Percentiles rank a stretch among this genome's conserved stretches.
Evolutionary conservation across 2,888 invertebrate genomes (phyloP).

Genomic region (Drosophila subsilvestris): DNA sequence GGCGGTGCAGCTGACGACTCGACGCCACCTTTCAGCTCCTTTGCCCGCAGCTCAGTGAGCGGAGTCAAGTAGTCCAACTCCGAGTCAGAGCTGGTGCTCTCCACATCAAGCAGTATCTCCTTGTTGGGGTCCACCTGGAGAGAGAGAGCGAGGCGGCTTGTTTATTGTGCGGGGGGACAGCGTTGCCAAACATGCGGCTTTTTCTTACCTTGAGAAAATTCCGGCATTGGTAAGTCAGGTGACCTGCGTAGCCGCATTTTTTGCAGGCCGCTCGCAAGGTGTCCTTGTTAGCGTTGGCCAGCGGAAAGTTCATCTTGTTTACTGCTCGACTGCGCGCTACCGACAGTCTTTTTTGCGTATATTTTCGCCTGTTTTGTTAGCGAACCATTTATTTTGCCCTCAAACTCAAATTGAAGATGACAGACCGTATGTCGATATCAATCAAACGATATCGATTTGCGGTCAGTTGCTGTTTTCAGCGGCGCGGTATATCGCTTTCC

Average conservation of each 20-base stretch:
- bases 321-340: not conserved
- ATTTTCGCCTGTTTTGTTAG: not conserved
- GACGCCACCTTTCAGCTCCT: slow-evolving; percentile 86
- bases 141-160: not conserved
- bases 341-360: not conserved
- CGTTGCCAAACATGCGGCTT: slow-evolving; percentile 23
- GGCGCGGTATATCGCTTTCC: not conserved
- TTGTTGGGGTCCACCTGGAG: slow-evolving; percentile 93
- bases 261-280: slow-evolving; percentile 93
- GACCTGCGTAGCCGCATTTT: slow-evolving; percentile 98
- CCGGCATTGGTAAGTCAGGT: slow-evolving; percentile 97
- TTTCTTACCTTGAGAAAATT: slow-evolving; percentile 93
- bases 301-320: slow-evolving; percentile 80
- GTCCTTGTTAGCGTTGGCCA: slow-evolving; percentile 87
- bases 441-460: not conserved
- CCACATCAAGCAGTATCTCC: slow-evolving; percentile 96
- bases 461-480: too few species aligned
- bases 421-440: not conserved
- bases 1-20: slow-evolving; percentile 22
- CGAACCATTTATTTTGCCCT: not conserved
- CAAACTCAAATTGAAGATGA: not conserved
- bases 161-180: not conserved
- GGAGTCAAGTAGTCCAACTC: slow-evolving; percentile 92
- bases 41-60: slow-evolving; percentile 90
- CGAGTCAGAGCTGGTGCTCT: slow-evolving; percentile 96